Base-by-base conservation (phyloP, 2,113 vertebrate genomes). In the Verasper variegatus region DNA sequence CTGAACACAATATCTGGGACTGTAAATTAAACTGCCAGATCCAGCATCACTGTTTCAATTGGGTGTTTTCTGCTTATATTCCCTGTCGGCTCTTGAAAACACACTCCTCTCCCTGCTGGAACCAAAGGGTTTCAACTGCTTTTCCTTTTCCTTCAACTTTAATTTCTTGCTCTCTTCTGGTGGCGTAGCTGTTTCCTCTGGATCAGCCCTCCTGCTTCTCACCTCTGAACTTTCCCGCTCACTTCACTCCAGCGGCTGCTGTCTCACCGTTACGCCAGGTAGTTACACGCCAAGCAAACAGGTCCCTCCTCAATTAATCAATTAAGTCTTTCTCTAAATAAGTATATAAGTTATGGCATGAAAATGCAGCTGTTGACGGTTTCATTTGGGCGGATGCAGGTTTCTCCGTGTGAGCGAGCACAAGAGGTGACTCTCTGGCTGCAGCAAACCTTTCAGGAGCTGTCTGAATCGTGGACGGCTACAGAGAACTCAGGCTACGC, bases 181-280 rank as follows among this genome's bases (percentile, higher is more conserved):
- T 64, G 85, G 24, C 23, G 76, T 58, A 90, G 88, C 80, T 88
- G 68, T 88, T 90, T 79, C 86, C 88, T 84, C 58, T 52, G 61
- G 71, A 15, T 21, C 81, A 80, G 59, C 57, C 76, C 3, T 65
- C 74, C 61, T 52, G 52, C 80, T 76, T 82, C 79, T 82, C 76
- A 37, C 65, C 78, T 82, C 73, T 63, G 18, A 75, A 21, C 61
- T 61, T 70, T 7, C 70, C 84, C 51, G 23, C 76, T 74, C 68
- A 73, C 71, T 71, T 83, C 68, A 58, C 79, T 76, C 83, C 86
- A 74, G 81, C 79, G 61, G 20, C 68, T 9, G 69, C 88, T 68
- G 64, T 86, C 24, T 84, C 88, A n/a, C 61, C 86, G 0, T n/a
- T 83, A 63, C 79, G 58, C 3, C 65, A 86, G 88, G 88, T 88